Percentiles rank a stretch among this genome's conserved stretches.
phyloP scores from a whole-genome alignment of 2,888 invertebrate genomes.

The Epirrhoe alternata region DNA sequence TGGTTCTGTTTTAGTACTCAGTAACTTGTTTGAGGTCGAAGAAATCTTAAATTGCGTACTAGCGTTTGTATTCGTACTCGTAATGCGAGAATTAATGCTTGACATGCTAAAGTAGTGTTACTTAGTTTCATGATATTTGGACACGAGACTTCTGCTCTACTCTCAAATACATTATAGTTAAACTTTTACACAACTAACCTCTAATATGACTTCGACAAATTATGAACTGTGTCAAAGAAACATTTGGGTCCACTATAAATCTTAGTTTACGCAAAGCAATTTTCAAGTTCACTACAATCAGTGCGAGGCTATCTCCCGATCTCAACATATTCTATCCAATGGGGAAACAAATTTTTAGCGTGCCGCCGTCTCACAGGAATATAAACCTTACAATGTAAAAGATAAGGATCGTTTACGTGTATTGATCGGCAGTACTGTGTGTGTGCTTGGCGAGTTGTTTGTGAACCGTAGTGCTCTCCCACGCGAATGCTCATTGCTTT shows the following conservation, averaged over 20 bases:
- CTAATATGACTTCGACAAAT: constrained; percentile 11
- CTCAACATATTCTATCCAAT: constrained; percentile 66
- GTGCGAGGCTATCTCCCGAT: constrained; percentile 65
- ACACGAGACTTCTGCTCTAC: background rate
- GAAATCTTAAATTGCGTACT: too few species aligned
- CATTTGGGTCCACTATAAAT: constrained; percentile 48
- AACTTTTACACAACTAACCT: constrained; percentile 21
- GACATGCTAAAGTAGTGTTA: background rate
- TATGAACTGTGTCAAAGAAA: constrained; percentile 30
- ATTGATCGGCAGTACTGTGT: constrained; percentile 48
- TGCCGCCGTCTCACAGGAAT: constrained; percentile 26
- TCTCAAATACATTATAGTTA: constrained; percentile 21
- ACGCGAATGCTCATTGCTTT: constrained; percentile 73
- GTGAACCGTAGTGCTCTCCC: constrained; percentile 66
- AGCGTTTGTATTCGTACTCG: too few species aligned
- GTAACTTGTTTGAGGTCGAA: too few species aligned
- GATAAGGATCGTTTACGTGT: constrained; percentile 47
- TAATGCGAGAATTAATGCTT: too few species aligned
- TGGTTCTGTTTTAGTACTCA: too few species aligned
- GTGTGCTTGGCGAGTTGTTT: constrained; percentile 68
- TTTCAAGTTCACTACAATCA: constrained; percentile 70
- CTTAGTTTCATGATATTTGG: background rate
- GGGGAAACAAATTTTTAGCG: constrained; percentile 49
- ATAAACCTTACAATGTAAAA: constrained; percentile 42
- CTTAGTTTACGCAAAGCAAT: constrained; percentile 62